phyloP scores from a whole-genome alignment of 2,797 vertebrate genomes.

The Coregonus suidteri region DNA sequence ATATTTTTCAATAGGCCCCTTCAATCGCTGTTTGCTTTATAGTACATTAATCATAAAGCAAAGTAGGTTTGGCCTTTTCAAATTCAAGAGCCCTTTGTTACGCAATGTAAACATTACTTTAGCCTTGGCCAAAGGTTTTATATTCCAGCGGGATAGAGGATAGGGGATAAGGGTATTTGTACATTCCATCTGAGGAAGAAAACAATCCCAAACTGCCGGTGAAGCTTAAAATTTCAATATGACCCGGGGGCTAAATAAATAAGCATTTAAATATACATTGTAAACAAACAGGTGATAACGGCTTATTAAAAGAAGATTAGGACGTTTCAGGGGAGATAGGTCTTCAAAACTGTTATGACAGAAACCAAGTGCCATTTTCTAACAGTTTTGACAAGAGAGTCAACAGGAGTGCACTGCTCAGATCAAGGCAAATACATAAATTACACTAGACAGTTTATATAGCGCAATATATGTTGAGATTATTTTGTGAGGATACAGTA shows the following conservation, averaged over 20 bases:
- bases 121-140: constrained; percentile 38
- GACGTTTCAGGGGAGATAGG: constrained; percentile 6
- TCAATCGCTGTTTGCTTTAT: constrained; percentile 59
- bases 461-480: neutral
- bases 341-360: constrained; percentile 15
- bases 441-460: neutral
- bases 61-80: constrained; percentile 63
- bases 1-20: constrained; percentile 51
- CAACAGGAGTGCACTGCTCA: constrained; percentile 11
- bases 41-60: constrained; percentile 69
- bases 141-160: constrained; percentile 37
- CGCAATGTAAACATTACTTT: constrained; percentile 71
- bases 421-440: constrained; percentile 26
- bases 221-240: constrained; percentile 10
- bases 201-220: neutral
- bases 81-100: constrained; percentile 69
- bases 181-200: constrained; percentile 47
- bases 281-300: constrained; percentile 33
- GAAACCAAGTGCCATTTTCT: neutral
- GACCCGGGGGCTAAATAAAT: constrained; percentile 1
- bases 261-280: constrained; percentile 8
- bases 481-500: neutral
- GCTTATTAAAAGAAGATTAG: constrained; percentile 36
- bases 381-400: constrained; percentile 1
- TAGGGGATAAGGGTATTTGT: constrained; percentile 65